Evolutionary conservation across 2,113 vertebrate species (phyloP).

Genomic region (Spizaetus ornatus): DNA sequence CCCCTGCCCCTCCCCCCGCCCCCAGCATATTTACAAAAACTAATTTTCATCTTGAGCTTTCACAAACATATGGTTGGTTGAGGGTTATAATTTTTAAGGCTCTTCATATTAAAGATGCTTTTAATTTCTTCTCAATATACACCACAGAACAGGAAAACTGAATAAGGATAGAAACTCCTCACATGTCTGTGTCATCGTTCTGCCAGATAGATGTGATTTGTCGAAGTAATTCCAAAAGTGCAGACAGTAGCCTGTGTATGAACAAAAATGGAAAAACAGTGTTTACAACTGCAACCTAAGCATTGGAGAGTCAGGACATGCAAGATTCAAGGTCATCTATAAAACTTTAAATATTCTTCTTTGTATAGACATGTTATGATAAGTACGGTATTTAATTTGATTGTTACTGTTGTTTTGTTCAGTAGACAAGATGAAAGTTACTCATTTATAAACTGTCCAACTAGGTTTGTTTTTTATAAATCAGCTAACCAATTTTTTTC

Average conservation of each 20-base stretch:
- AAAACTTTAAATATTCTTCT: background rate
- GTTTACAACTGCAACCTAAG: background rate
- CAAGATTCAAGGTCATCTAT: background rate
- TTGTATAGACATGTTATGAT: background rate
- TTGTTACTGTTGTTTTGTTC: background rate
- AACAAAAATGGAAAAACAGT: background rate
- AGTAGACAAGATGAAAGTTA: background rate
- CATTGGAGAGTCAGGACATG: background rate
- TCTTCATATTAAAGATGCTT: background rate
- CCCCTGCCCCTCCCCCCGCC: background rate
- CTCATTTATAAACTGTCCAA: background rate
- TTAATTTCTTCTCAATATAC: background rate
- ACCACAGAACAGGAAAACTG: background rate
- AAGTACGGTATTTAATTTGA: background rate
- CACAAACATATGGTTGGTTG: background rate
- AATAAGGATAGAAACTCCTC: background rate
- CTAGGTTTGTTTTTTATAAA: background rate
- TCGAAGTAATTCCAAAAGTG: background rate
- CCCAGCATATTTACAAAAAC: background rate
- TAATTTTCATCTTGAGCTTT: background rate
- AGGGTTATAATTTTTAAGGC: background rate
- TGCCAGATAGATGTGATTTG: background rate
- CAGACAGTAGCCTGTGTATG: background rate
- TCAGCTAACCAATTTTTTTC: background rate
- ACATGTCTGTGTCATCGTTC: background rate